Evolutionary conservation across 1,140 invertebrate genomes (phyloP), one percentile per base, ranked within the genome.

Genomic region (Yoshiicerus persimilis): DNA sequence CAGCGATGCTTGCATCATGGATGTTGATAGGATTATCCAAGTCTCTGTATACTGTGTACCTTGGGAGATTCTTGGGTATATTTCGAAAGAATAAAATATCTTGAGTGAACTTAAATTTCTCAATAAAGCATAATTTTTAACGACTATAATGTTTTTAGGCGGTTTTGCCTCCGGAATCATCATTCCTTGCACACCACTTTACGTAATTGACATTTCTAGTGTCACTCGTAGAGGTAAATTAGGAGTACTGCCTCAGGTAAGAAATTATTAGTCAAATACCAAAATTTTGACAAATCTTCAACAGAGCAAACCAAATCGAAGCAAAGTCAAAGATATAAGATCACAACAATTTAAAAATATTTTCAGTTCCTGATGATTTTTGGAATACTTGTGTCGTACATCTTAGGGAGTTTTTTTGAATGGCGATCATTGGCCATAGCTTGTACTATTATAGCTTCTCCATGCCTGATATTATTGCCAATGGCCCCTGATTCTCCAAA

Each of bases 21-120:
- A 25, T 87, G 1, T 56, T 75, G 0, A 89, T 88, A n/a, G 84
- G 86, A 10, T 62, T 90, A 6, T 86, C 88, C 32, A 62, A 64
- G 25, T 70, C 36, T 25, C 20, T 90, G 0, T 39, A 23, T 11
- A 16, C 39, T 11, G 25, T 90, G 13, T 89, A 84, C 36, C 39
- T 83, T 41, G 88, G 84, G 25, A 88, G 90, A 87, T 87, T 89
- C 47, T 27, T 89, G 11, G 88, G 90, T 90, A 86, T 36, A n/a
- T n/a, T n/a, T n/a, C n/a, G n/a, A n/a, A n/a, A n/a, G 16, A 5
- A 34, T 30, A 9, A 8, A 20, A 64, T 34, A 41, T n/a, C 8
- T 64, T n/a, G n/a, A 20, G n/a, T 34, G 13, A 70, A 25, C 5
- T 41, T 23, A 36, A 32, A 38, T 39, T 66, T 66, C n/a, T 86